Evolutionary conservation across 64 coral and sea anemone species (phyloP), one percentile per base, ranked within the genome.

Genomic region (Stichodactyla helianthus): DNA sequence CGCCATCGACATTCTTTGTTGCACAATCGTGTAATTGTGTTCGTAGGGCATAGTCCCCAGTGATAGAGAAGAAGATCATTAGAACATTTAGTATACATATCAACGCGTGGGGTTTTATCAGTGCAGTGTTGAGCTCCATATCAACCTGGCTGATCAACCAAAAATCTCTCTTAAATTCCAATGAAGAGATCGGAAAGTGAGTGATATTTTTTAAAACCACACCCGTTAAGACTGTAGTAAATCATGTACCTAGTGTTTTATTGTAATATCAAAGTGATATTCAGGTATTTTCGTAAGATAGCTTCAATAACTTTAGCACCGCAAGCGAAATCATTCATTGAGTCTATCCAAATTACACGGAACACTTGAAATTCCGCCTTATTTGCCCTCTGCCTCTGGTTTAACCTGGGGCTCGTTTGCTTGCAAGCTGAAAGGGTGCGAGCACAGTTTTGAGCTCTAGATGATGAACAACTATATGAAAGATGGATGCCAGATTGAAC

Each of bases 401-500:
- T 74, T 31, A 27, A 74, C 68, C 26, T 31, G 0, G 68, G 25
- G 68, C 22, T 27, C 11, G 12, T 74, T 74, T 44, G 35, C 35
- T 44, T 44, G 35, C 35, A 44, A 44, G 35, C 35, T 44, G 35
- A 44, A 44, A 44, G 35, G 35, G 35, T 44, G 1, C 35, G 35
- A 44, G 35, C 35, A 44, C 35, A 44, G 35, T 44, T 44, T 44
- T 44, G 35, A 44, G 35, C 35, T 44, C 35, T 44, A 44, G 35
- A 44, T 44, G 35, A 44, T 76, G 70, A 54, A 54, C 78, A 52
- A 54, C 15, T 5, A 52, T 19, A 52, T 81, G 78, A 81, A 52
- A 81, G 78, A 81, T 81, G 15, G 35, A 16, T 54, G 78, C 78
- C 78, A 81, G 78, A 54, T 51, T 52, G 78, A 52, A 20, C 7